A percentile compares a stretch with the other conserved stretches of the same genome.
Evolutionary conservation across 2,113 vertebrate species (phyloP).

Genomic region (Galbula dea): DNA sequence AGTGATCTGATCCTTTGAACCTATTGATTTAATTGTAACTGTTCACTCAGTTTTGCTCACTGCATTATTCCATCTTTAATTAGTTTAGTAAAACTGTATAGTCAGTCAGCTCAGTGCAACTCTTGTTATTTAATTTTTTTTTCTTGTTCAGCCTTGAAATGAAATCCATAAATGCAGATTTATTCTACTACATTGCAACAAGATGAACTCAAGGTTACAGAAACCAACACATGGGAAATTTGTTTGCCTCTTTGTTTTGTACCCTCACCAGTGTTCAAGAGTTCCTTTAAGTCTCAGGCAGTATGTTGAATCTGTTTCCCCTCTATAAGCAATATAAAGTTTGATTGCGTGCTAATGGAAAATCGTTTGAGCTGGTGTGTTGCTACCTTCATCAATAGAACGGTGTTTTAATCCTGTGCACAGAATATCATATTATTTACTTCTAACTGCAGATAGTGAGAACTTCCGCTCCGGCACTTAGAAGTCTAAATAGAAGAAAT

Average conservation of each 20-base stretch:
- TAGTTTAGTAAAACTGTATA: background rate
- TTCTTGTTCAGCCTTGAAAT: constrained; percentile 2
- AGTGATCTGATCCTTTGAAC: constrained; percentile 10
- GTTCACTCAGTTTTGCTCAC: background rate
- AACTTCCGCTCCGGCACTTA: background rate
- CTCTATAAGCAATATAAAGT: constrained; percentile 6
- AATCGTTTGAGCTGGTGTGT: constrained; percentile 32
- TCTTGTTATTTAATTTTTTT: background rate
- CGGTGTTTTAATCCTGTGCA: background rate
- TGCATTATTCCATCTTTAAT: constrained; percentile 17
- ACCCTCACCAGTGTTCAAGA: background rate
- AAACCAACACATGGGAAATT: background rate
- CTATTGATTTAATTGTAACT: constrained; percentile 26
- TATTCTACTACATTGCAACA: background rate
- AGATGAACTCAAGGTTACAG: constrained; percentile 4
- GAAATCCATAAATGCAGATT: constrained; percentile 6
- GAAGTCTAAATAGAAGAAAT: background rate
- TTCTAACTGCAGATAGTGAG: background rate
- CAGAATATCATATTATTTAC: background rate
- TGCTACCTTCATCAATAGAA: constrained; percentile 15
- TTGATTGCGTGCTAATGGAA: constrained; percentile 42
- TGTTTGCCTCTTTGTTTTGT: background rate
- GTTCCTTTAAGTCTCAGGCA: background rate
- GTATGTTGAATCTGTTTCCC: background rate
- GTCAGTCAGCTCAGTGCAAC: background rate